Percentiles rank a stretch among this genome's conserved stretches.
phyloP scores from a whole-genome alignment of 2,797 vertebrate species.

The Chloroceryle inda region DNA sequence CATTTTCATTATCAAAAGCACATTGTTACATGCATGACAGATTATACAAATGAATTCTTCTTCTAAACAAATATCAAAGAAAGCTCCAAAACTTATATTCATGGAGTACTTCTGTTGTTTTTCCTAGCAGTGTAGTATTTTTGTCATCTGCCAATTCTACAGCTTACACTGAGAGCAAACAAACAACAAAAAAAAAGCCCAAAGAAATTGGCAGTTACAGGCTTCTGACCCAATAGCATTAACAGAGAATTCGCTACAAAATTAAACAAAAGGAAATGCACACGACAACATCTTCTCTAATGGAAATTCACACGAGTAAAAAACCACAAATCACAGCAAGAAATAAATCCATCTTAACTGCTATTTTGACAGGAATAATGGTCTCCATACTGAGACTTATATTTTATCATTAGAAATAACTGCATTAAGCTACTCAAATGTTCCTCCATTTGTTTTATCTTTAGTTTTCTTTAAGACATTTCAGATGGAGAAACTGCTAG shows the following conservation, averaged over 20 bases:
- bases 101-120: conserved; percentile 43
- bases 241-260: conserved; percentile 39
- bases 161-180: conserved; percentile 12
- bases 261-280: conserved; percentile 68
- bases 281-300: background rate
- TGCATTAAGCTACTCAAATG: conserved; percentile 34
- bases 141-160: conserved; percentile 64
- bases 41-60: conserved; percentile 76
- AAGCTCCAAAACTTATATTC: conserved; percentile 43
- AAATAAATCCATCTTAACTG: conserved; percentile 55
- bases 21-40: conserved; percentile 73
- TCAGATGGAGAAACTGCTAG: background rate
- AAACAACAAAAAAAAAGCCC: background rate
- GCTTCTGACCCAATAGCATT: conserved; percentile 50
- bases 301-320: conserved; percentile 30
- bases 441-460: conserved; percentile 27
- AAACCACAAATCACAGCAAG: conserved; percentile 61
- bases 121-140: conserved; percentile 36
- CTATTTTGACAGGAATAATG: conserved; percentile 64
- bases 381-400: conserved; percentile 34
- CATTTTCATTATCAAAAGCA: conserved; percentile 76
- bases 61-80: conserved; percentile 74
- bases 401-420: conserved; percentile 67
- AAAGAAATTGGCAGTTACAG: background rate
- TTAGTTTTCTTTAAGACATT: background rate